These are phyloP conservation scores for Ptychoptera albimana DNA, from an alignment of 2,888 invertebrate genomes.

Conservation along the genomic window DNA sequence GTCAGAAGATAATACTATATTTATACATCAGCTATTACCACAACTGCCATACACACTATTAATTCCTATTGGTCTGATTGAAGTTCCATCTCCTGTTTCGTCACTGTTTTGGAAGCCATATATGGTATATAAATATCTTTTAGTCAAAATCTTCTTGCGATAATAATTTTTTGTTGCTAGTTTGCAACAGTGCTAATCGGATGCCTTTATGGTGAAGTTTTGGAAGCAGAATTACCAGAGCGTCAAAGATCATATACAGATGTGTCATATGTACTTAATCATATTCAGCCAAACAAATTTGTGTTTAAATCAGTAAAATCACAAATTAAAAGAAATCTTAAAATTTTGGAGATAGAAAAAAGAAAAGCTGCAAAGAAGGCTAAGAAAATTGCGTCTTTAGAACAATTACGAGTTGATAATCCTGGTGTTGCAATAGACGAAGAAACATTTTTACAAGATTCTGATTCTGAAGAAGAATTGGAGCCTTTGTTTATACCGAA, in stretches of 20 bases:
- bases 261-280: constrained; percentile 29
- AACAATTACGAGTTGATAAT: constrained; percentile 36
- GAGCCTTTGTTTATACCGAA: constrained; percentile 38
- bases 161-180: background rate
- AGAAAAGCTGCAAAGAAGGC: constrained; percentile 35
- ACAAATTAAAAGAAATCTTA: constrained; percentile 39
- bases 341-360: constrained; percentile 36
- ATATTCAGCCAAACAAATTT: constrained; percentile 24
- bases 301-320: constrained; percentile 44
- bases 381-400: constrained; percentile 39
- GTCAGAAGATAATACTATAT: constrained; percentile 50
- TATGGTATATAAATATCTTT: constrained; percentile 25
- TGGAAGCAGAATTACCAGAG: constrained; percentile 34
- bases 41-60: constrained; percentile 32
- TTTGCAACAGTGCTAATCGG: constrained; percentile 34
- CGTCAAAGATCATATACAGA: constrained; percentile 30
- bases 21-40: constrained; percentile 39
- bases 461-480: constrained; percentile 37
- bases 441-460: constrained; percentile 42
- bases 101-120: constrained; percentile 51
- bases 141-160: constrained; percentile 4
- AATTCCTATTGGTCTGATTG: constrained; percentile 49
- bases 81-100: constrained; percentile 42
- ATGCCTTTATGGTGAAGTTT: constrained; percentile 37
- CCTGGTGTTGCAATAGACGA: constrained; percentile 43